These are phyloP conservation scores for Paradisaea rubra DNA, from an alignment of 2,113 vertebrate genomes.

Conservation along the genomic window DNA sequence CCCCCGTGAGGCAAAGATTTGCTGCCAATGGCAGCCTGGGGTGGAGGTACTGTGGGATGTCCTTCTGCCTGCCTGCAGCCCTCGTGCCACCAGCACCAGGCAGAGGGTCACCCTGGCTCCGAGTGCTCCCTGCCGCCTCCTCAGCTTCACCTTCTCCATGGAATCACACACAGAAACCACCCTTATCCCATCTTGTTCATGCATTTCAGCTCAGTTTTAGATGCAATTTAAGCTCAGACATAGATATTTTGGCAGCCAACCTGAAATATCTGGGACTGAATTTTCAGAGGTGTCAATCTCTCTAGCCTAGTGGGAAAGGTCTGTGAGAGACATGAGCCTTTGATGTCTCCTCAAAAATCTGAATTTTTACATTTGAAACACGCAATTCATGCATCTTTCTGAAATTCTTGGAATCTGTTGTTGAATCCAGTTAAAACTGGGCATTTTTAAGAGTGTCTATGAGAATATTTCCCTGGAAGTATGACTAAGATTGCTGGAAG, in stretches of 20 bases:
- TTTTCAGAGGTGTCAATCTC: slow-evolving; percentile 13
- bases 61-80: neutral
- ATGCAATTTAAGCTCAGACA: neutral
- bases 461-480: neutral
- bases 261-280: neutral
- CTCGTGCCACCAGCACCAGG: neutral
- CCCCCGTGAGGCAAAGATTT: neutral
- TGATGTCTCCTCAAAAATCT: neutral
- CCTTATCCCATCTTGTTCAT: neutral
- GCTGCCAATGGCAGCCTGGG: neutral
- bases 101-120: neutral
- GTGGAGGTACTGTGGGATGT: neutral
- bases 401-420: neutral
- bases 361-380: neutral
- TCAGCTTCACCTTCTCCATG: neutral
- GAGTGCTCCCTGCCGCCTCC: neutral
- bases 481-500: slow-evolving; percentile 15
- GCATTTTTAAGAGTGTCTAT: neutral
- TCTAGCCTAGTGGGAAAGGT: neutral
- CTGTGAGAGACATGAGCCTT: neutral
- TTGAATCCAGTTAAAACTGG: neutral
- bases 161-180: neutral
- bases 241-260: neutral
- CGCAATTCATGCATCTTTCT: neutral
- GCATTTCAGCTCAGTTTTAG: neutral